These are phyloP conservation scores for Aspidoscelis tigris DNA, from an alignment of 2,113 vertebrate genomes.

Conservation along the genomic window DNA sequence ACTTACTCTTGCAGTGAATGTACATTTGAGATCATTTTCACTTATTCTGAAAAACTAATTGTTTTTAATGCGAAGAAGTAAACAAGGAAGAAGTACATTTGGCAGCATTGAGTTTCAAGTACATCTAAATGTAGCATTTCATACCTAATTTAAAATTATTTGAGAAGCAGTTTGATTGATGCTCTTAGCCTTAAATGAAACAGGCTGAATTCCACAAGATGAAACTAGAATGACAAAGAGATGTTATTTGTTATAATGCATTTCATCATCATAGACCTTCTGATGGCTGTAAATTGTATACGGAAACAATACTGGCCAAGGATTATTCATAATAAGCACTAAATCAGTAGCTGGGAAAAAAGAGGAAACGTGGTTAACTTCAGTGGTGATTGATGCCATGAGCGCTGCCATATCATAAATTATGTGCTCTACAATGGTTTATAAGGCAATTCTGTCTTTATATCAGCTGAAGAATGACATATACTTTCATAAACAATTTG, in stretches of 20 bases:
- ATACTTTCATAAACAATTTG: constrained; percentile 13
- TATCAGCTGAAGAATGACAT: background rate
- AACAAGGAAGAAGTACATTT: constrained; percentile 39
- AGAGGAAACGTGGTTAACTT: constrained; percentile 45
- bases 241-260: constrained; percentile 36
- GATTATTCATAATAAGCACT: constrained; percentile 49
- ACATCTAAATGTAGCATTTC: constrained; percentile 37
- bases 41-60: constrained; percentile 36
- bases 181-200: constrained; percentile 45
- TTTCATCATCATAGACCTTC: constrained; percentile 34
- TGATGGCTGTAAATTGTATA: constrained; percentile 45
- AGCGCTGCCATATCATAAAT: background rate
- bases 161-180: constrained; percentile 46
- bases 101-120: constrained; percentile 18
- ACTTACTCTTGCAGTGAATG: constrained; percentile 30
- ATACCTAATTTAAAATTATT: constrained; percentile 33
- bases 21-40: constrained; percentile 47
- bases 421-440: background rate
- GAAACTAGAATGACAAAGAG: constrained; percentile 34
- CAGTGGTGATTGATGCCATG: constrained; percentile 39
- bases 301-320: constrained; percentile 19
- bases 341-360: constrained; percentile 45
- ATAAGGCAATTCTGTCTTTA: background rate
- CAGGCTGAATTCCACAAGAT: constrained; percentile 46
- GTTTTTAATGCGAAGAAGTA: constrained; percentile 53